A percentile compares a stretch with the other conserved stretches of the same genome.
phyloP scores from a whole-genome alignment of 2,888 invertebrate genomes.

The Athalia rosae region DNA sequence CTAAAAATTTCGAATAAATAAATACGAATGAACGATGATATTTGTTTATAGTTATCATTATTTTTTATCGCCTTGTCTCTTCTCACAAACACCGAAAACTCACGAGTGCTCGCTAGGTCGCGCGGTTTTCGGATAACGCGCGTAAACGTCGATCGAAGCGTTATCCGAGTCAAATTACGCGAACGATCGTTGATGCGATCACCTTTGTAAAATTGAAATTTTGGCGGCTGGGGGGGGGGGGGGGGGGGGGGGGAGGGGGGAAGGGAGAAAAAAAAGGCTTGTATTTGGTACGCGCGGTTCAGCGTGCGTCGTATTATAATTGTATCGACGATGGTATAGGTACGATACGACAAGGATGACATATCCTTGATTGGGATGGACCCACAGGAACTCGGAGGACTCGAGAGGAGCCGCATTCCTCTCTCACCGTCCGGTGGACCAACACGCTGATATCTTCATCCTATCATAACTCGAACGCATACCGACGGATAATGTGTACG shows the following conservation, averaged over 20 bases:
- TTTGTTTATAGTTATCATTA: too few species aligned
- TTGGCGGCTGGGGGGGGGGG: too few species aligned
- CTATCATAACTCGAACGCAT: constrained; percentile 59
- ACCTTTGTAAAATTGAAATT: not conserved
- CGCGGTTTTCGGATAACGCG: too few species aligned
- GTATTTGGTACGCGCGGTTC: too few species aligned
- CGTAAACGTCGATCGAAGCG: too few species aligned
- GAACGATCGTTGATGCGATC: too few species aligned
- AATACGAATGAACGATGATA: too few species aligned
- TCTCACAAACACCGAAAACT: too few species aligned
- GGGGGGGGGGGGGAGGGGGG: not conserved
- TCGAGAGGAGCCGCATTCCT: constrained; percentile 58
- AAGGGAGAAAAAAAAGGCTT: not conserved
- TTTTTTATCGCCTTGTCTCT: too few species aligned
- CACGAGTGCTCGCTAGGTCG: too few species aligned
- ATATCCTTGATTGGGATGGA: not conserved
- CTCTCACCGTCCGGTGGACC: constrained; percentile 54
- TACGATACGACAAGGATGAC: not conserved
- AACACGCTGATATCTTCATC: constrained; percentile 59
- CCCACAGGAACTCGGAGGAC: constrained; percentile 1
- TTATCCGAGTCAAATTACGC: too few species aligned
- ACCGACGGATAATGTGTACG: constrained; percentile 23
- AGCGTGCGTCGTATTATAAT: not conserved
- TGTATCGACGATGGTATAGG: not conserved
- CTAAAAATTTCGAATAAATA: too few species aligned